Evolutionary conservation across 2,888 invertebrate genomes (phyloP).

Genomic region (Holacanthella duospinosa): DNA sequence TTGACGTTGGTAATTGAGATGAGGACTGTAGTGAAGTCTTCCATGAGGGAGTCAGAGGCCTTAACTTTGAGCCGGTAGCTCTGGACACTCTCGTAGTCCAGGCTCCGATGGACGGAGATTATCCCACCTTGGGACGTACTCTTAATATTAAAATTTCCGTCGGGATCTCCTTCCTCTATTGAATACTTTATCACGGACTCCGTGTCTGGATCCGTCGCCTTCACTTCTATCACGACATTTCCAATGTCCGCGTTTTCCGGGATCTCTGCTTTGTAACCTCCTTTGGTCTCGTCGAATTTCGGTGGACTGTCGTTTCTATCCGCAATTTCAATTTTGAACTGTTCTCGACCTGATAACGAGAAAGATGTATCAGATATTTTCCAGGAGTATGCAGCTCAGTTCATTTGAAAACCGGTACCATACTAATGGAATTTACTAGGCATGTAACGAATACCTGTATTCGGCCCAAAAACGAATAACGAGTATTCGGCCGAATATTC

Average conservation of each 20-base stretch:
- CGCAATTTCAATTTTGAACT: constrained; percentile 79
- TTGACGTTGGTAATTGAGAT: constrained; percentile 83
- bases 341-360: constrained; percentile 52
- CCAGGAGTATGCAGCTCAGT: too few species aligned
- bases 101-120: constrained; percentile 61
- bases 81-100: constrained; percentile 77
- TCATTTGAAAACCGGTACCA: background rate
- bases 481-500: too few species aligned
- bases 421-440: background rate
- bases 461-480: too few species aligned
- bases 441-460: background rate
- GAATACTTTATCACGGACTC: constrained; percentile 77
- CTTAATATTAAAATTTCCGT: constrained; percentile 75
- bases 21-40: constrained; percentile 69
- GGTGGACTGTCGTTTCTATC: constrained; percentile 96
- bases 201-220: constrained; percentile 77
- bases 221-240: constrained; percentile 73
- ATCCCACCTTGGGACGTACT: constrained; percentile 62
- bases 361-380: background rate
- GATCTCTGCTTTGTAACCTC: constrained; percentile 45
- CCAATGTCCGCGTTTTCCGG: constrained; percentile 72
- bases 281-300: constrained; percentile 57
- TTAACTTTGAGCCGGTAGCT: constrained; percentile 66
- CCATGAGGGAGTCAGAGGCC: constrained; percentile 72
- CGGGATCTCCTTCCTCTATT: constrained; percentile 74